phyloP scores from a whole-genome alignment of 2,113 vertebrate genomes.

The Caloenas nicobarica region DNA sequence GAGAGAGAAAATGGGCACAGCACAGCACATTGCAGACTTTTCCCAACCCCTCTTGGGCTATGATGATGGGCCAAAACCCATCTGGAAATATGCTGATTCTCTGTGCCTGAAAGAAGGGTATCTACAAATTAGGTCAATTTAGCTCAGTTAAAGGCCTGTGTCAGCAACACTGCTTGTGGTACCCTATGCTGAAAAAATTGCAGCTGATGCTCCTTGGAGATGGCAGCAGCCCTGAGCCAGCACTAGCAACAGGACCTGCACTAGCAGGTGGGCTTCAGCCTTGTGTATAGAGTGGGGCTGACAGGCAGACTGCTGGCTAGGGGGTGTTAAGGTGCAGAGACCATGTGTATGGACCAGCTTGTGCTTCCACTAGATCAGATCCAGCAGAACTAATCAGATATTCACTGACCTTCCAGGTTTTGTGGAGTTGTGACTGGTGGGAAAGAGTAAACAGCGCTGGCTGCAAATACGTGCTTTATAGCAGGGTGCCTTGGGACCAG shows the following conservation, averaged over 20 bases:
- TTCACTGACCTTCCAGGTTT: neutral
- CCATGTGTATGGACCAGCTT: accelerated
- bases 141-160: neutral
- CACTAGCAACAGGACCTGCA: neutral
- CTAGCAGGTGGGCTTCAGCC: neutral
- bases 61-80: neutral
- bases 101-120: neutral
- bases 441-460: neutral
- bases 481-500: neutral
- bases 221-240: neutral
- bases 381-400: neutral
- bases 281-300: neutral
- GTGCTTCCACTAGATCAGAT: neutral
- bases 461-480: neutral
- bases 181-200: neutral
- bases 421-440: neutral
- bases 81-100: neutral
- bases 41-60: neutral
- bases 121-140: neutral
- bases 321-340: neutral
- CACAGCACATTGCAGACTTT: neutral
- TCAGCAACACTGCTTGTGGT: neutral
- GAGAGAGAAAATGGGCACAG: neutral
- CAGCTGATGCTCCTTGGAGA: neutral
- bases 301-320: neutral